Percentiles rank a stretch among this genome's conserved stretches.
Conservation (phyloP, 2,797 vertebrate genomes). For the Sebastes alutus region DNA sequence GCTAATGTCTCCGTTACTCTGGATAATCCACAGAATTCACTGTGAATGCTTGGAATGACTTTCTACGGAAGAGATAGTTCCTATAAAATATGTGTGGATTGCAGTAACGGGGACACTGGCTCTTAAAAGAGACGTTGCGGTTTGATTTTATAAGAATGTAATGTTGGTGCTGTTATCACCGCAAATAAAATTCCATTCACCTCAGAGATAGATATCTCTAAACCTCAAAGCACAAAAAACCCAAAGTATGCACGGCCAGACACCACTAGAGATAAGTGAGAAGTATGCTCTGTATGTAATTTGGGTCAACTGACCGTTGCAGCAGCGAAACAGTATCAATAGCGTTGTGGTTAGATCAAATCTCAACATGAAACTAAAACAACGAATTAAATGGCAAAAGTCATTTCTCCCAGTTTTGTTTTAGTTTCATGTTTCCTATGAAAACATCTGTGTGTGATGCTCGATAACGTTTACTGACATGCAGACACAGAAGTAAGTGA, state of each 20-base stretch:
- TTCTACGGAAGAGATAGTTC: neutral
- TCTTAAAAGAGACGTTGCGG: neutral
- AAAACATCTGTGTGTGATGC: neutral
- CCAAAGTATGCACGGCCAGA: neutral
- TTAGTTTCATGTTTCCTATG: neutral
- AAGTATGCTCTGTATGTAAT: neutral
- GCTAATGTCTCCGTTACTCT: neutral
- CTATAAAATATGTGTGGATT: neutral
- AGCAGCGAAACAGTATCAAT: neutral
- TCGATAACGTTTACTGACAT: neutral
- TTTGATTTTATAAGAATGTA: neutral
- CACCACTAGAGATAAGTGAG: neutral
- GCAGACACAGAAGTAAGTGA: neutral
- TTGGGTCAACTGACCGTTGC: neutral
- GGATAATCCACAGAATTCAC: neutral
- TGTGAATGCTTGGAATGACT: neutral
- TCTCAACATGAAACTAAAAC: conserved; percentile 15
- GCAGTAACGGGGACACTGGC: neutral
- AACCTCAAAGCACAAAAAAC: neutral
- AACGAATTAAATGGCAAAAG: neutral
- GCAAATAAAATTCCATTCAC: neutral
- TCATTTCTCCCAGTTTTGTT: neutral
- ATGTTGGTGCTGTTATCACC: neutral
- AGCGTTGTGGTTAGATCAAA: neutral
- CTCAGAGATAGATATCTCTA: neutral